Base-by-base conservation (phyloP, 1,140 invertebrate species). In the Drosophila chauvacae region DNA sequence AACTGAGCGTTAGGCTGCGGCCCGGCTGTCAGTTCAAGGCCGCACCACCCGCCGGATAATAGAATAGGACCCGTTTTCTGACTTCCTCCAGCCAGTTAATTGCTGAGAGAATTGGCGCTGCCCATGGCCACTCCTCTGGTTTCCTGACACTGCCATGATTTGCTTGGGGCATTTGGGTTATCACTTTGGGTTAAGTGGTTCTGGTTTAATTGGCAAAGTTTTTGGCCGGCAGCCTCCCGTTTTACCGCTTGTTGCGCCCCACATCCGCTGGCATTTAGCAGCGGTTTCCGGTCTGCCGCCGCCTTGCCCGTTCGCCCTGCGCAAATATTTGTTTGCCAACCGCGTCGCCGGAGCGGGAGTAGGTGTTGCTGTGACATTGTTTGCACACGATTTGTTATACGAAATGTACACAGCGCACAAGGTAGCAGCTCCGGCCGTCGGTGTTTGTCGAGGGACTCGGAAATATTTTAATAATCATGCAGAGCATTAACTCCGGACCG, bases 391-490 rank as follows among this genome's bases (percentile, higher is more conserved):
- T 90, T 90, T 90, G 86, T 90, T 81, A 90, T 90, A 79, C 69
- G 70, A 74, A 81, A 71, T 61, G 68, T 60, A 81, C 73, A 66
- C 64, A 61, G 23, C 58, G 63, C 23, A 77, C 73, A 66, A 57
- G 48, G 28, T 41, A 50, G 20, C 18, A 26, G n/a, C 48, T 41
- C 37, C n/a, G 55, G 42, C 37, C 30, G 57, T 45, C 58, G 30
- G 56, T 48, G 42, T 62, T 59, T 37, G 45, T 33, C 45, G 10
- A 64, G 53, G 18, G 71, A 39, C 47, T 78, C 30, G 53, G 63
- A 90, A 81, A 81, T 80, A 90, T 90, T 80, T 90, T 90, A 90
- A 90, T 90, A 90, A 90, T 90, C 71, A 90, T 68, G 53, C 78
- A 75, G 66, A 74, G 81, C 81, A 90, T 82, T 90, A 90, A 90